These are phyloP conservation scores for Poeciliopsis paucimaculata DNA, from an alignment of 2,797 vertebrate genomes.

Conservation along the genomic window DNA sequence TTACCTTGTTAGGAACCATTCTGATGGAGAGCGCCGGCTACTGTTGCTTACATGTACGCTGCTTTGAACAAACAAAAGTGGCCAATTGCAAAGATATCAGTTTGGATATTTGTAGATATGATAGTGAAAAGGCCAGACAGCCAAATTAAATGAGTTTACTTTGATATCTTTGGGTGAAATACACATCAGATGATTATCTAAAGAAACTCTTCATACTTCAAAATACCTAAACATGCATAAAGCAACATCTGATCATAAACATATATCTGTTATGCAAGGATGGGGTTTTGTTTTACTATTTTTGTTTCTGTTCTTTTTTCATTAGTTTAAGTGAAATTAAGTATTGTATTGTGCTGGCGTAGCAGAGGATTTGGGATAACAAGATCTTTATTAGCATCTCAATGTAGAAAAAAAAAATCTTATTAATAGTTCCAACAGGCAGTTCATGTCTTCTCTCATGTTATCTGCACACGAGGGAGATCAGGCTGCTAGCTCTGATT, in stretches of 20 bases:
- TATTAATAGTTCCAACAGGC: constrained; percentile 51
- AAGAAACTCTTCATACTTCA: not conserved
- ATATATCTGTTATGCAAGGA: not conserved
- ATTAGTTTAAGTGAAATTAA: not conserved
- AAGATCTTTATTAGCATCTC: constrained; percentile 9
- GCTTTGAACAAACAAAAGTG: not conserved
- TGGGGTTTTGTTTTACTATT: not conserved
- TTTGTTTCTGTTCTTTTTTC: not conserved
- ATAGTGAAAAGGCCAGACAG: not conserved
- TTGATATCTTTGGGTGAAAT: not conserved
- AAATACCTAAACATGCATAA: not conserved
- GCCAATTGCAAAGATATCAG: not conserved
- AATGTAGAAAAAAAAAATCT: constrained; percentile 2
- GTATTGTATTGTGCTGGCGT: not conserved
- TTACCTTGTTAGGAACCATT: too few species aligned
- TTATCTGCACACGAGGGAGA: constrained; percentile 65
- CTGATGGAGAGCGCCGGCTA: not conserved
- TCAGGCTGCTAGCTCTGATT: constrained; percentile 81
- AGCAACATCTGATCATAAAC: not conserved
- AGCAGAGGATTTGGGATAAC: not conserved
- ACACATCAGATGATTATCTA: not conserved
- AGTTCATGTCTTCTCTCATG: constrained; percentile 53
- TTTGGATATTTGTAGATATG: not conserved
- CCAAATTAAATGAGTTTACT: not conserved
- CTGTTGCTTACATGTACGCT: not conserved